phyloP scores from a whole-genome alignment of 2,113 vertebrate genomes.

The Cavia porcellus region DNA sequence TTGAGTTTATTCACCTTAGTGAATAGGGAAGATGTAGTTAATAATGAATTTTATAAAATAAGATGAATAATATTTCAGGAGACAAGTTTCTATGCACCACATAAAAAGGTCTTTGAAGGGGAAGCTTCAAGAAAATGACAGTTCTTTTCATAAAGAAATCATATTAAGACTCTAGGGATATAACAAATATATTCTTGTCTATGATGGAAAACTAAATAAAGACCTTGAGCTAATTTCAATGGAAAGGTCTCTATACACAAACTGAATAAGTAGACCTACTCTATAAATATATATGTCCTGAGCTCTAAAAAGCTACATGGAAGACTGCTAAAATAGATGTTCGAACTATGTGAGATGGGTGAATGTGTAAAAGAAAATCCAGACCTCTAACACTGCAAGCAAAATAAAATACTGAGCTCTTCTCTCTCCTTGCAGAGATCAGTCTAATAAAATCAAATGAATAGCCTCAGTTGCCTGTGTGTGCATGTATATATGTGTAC shows the following conservation, averaged over 20 bases:
- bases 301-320: slow-evolving; percentile 40
- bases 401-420: slow-evolving; percentile 13
- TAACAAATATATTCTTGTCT: slow-evolving; percentile 69
- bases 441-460: not conserved
- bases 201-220: slow-evolving; percentile 70
- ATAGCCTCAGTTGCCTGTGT: slow-evolving; percentile 1
- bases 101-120: slow-evolving; percentile 78
- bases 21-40: slow-evolving; percentile 69
- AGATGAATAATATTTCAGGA: slow-evolving; percentile 80
- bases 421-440: not conserved
- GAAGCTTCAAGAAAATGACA: slow-evolving; percentile 71
- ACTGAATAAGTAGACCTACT: slow-evolving; percentile 57
- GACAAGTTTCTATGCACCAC: slow-evolving; percentile 72
- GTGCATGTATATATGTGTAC: not conserved
- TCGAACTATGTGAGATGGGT: not conserved
- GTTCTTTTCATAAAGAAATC: slow-evolving; percentile 78
- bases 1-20: slow-evolving; percentile 68
- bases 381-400: not conserved
- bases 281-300: slow-evolving; percentile 70
- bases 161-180: slow-evolving; percentile 75
- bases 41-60: slow-evolving; percentile 75
- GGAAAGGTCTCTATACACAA: slow-evolving; percentile 66
- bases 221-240: slow-evolving; percentile 78
- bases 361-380: slow-evolving; percentile 33
- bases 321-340: slow-evolving; percentile 54